Base-by-base conservation (phyloP, 2,113 vertebrate species). In the Formicarius rufipectus region DNA sequence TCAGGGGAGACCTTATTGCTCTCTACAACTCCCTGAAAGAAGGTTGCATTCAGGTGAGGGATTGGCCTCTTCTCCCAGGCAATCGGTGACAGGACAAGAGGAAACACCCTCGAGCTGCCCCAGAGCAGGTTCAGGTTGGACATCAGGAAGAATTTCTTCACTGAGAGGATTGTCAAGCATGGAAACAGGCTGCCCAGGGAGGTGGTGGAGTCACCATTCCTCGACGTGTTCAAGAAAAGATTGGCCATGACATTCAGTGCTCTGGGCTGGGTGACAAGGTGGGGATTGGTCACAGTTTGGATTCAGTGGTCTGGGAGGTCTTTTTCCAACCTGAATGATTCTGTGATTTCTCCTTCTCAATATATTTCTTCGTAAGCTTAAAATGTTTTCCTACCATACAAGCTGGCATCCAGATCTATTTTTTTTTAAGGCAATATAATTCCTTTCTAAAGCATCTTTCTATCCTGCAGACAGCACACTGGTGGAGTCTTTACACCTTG, bases 221-320 rank as follows among this genome's bases (percentile, higher is more conserved):
- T 60, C 58, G 0, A 58, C 37, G 25, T 37, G 59, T 14, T 14
- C 7, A 2, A 21, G 62, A 20, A 45, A 55, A 2, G 7, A 1
- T 50, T 66, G 76, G 14, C 19, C 0, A 7, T 59, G 77, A 37
- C 53, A 59, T 60, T 52, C 4, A 67, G 33, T 0, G 52, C 59
- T 74, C 60, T 81, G 86, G 44, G 44, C 42, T 39, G 37, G 39
- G 14, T 12, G 39, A 60, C 53, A 53, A 14, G 13, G n/a, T 59
- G 10, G 9, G 7, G 0, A 47, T 53, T 0, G 4, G 14, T 2
- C 45, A 68, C 27, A 17, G 13, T 6, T 14, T 9, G 30, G 13
- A 22, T 4, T 68, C 0, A 6, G 11, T 74, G 15, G 12, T 14
- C 20, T 7, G 30, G 24, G 20, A 47, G 6, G 14, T 2, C 7